phyloP scores from a whole-genome alignment of 2,888 invertebrate species.

The Drosophila niveifrons region DNA sequence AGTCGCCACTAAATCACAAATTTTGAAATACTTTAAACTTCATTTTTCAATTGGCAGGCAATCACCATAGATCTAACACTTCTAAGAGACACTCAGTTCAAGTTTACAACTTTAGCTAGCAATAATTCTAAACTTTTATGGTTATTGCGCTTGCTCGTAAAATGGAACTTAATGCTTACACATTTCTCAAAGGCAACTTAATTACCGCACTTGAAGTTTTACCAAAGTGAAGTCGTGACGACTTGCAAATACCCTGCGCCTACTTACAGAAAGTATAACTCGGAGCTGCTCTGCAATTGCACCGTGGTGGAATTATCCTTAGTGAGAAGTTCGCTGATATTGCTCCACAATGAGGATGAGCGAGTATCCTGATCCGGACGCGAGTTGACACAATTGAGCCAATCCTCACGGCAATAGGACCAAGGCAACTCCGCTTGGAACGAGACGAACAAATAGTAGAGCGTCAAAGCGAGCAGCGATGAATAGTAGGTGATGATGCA shows the following conservation, averaged over 20 bases:
- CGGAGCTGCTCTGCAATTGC: constrained; percentile 86
- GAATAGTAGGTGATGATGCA: constrained; percentile 92
- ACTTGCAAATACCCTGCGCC: not conserved
- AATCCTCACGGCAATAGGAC: constrained; percentile 87
- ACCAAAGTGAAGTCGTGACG: no score
- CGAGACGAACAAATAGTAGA: constrained; percentile 91
- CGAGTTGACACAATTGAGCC: constrained; percentile 83
- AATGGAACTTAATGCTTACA: no score
- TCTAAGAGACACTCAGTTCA: no score
- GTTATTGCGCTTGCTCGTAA: no score
- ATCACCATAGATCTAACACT: no score
- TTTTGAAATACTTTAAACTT: no score
- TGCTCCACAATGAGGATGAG: constrained; percentile 17
- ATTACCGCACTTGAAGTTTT: no score
- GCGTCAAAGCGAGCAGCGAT: constrained; percentile 90
- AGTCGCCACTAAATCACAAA: no score
- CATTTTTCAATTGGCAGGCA: no score
- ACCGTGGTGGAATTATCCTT: not conserved
- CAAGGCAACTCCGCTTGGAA: constrained; percentile 90
- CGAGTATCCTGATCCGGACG: constrained; percentile 43
- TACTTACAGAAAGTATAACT: constrained; percentile 87
- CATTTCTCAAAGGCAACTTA: no score
- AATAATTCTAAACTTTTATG: no score
- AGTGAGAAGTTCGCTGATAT: constrained; percentile 1
- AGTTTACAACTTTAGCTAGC: no score